Conservation (phyloP, 2,888 invertebrate species). For the Leucophenga maculata region DNA sequence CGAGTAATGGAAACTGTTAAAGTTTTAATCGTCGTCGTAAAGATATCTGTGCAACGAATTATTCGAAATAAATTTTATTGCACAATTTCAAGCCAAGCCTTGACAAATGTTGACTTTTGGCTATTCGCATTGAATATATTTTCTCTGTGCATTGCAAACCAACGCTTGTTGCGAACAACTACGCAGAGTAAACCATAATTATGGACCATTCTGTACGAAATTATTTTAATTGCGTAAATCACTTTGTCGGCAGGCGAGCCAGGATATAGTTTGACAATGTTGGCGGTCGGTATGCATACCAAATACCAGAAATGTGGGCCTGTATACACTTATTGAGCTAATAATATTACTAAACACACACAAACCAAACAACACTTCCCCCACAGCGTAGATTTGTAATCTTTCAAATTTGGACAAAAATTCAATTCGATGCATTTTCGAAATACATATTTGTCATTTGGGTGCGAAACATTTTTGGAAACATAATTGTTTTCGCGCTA, state of each 20-base stretch:
- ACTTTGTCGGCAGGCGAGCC: conserved; percentile 54
- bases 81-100: too few species aligned
- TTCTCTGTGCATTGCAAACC: conserved; percentile 38
- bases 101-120: too few species aligned
- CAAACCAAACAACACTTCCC: not conserved
- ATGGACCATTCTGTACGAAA: conserved; percentile 62
- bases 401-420: not conserved
- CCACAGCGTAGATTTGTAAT: too few species aligned
- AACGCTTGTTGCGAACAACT: conserved; percentile 23
- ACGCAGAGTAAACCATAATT: conserved; percentile 45
- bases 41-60: too few species aligned
- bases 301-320: conserved; percentile 17
- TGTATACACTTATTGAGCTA: conserved; percentile 55
- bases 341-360: conserved; percentile 43
- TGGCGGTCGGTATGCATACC: not conserved
- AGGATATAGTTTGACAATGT: conserved; percentile 43
- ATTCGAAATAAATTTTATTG: too few species aligned
- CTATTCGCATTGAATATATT: conserved; percentile 41
- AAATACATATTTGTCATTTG: not conserved
- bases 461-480: not conserved
- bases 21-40: too few species aligned
- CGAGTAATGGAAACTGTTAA: too few species aligned
- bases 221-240: conserved; percentile 66
- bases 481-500: not conserved
- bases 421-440: conserved; percentile 3